Evolutionary conservation across 2,797 vertebrate genomes (phyloP).

Genomic region (Labeo calbasu): DNA sequence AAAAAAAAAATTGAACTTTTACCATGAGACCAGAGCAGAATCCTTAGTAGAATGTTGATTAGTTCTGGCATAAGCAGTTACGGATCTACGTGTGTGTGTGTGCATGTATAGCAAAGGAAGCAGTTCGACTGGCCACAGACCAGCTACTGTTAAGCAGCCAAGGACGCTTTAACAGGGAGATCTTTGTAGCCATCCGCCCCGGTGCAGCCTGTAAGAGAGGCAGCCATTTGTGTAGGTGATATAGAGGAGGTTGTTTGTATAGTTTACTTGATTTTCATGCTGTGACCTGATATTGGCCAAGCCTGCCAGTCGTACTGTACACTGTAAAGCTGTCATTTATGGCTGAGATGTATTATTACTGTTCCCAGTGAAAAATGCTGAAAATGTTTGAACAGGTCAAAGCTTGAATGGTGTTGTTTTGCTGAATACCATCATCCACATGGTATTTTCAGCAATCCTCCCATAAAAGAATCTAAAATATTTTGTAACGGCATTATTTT

Average conservation of each 20-base stretch:
- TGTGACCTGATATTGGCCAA: conserved; percentile 40
- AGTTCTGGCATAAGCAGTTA: conserved; percentile 34
- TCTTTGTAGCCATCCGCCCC: conserved; percentile 41
- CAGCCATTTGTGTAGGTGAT: conserved; percentile 45
- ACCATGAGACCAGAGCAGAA: conserved; percentile 1
- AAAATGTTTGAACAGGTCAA: conserved; percentile 20
- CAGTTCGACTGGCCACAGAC: conserved; percentile 49
- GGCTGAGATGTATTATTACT: conserved; percentile 5
- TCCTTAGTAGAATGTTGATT: conserved; percentile 48
- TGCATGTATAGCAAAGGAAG: conserved; percentile 52
- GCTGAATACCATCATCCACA: background rate
- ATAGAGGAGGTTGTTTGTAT: conserved; percentile 45
- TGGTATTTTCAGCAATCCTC: background rate
- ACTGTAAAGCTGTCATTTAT: conserved; percentile 17
- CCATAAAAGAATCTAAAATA: background rate
- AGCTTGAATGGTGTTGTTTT: conserved; percentile 31
- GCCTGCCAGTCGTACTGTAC: background rate
- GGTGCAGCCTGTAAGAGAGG: conserved; percentile 39
- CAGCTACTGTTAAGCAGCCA: conserved; percentile 52
- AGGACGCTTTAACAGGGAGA: conserved; percentile 53
- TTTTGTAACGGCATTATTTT: background rate
- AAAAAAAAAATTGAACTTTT: background rate
- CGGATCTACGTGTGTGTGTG: conserved; percentile 18
- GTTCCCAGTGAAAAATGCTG: conserved; percentile 11
- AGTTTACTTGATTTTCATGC: conserved; percentile 25